A percentile compares a stretch with the other conserved stretches of the same genome.
phyloP scores from a whole-genome alignment of 2,113 vertebrate species.

The Sus scrofa region T2T-Sscrofa CM000826.6:123584501-123585000 shows the following conservation, averaged over 20 bases:
- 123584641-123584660: no score
- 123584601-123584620: no score
- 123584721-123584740: no score
- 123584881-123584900: neutral
- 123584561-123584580: neutral
- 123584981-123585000: neutral
- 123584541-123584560: constrained; percentile 44
- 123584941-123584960: neutral
- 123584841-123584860: neutral
- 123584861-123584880: neutral
- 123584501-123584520: constrained; percentile 24
- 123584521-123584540: neutral
- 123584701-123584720: no score
- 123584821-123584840: no score
- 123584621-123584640: no score
- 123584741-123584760: no score
- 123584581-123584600: neutral
- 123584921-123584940: neutral
- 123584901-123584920: neutral
- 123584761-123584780: no score
- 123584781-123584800: no score
- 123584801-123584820: no score
- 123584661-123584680: no score
- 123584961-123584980: neutral
- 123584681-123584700: no score